Conservation (phyloP, 2,113 vertebrate species). For the Tyto alba region DNA sequence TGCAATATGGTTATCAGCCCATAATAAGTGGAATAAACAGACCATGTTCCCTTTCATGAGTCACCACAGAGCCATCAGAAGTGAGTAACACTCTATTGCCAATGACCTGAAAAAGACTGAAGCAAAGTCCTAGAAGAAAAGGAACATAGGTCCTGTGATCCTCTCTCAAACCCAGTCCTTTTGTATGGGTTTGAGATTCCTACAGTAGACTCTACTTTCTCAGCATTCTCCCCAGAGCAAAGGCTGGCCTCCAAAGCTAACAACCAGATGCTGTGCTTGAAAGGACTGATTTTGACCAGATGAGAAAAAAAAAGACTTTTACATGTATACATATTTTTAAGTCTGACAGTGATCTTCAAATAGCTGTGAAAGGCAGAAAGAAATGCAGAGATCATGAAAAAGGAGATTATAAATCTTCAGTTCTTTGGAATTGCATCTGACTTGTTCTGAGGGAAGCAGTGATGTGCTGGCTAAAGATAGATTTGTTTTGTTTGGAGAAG, state of each 20-base stretch:
- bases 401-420: background rate
- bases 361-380: background rate
- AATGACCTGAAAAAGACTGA: background rate
- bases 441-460: background rate
- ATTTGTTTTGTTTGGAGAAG: background rate
- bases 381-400: background rate
- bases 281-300: background rate
- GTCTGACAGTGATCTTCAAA: background rate
- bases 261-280: background rate
- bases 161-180: background rate
- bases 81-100: background rate
- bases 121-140: background rate
- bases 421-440: background rate
- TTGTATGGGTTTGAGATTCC: background rate
- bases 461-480: background rate
- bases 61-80: background rate
- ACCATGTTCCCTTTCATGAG: background rate
- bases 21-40: background rate
- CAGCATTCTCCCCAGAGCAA: background rate
- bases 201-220: background rate
- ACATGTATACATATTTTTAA: background rate
- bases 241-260: background rate
- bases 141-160: background rate
- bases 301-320: background rate
- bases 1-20: background rate